phyloP scores from a whole-genome alignment of 1,140 invertebrate genomes.

The Drosophila bifasciata region DNA sequence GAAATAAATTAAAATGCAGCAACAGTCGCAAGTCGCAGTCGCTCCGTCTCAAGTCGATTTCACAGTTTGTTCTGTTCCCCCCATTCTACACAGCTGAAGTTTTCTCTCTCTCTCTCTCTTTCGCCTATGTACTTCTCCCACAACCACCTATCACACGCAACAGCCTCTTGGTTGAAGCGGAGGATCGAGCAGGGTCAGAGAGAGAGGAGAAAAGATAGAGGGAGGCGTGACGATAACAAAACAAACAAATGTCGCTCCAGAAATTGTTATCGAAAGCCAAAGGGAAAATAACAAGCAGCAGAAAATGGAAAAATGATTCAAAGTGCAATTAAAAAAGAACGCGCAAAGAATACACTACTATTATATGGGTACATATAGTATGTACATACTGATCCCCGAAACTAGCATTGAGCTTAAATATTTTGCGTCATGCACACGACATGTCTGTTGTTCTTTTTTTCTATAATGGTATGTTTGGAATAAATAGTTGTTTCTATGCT shows the following conservation, averaged over 20 bases:
- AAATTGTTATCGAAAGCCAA: constrained; percentile 27
- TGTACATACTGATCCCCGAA: too few species aligned
- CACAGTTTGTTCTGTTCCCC: constrained; percentile 30
- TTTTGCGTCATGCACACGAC: too few species aligned
- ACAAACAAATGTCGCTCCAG: constrained; percentile 24
- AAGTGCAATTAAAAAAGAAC: neutral
- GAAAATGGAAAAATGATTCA: constrained; percentile 1
- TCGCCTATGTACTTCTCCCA: constrained; percentile 11
- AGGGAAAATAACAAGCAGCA: neutral
- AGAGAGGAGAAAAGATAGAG: neutral
- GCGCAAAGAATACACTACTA: too few species aligned
- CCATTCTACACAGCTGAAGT: neutral
- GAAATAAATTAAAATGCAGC: constrained; percentile 80
- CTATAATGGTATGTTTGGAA: too few species aligned
- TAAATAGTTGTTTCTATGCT: too few species aligned
- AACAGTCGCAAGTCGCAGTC: constrained; percentile 27
- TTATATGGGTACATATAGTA: too few species aligned
- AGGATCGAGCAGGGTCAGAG: neutral
- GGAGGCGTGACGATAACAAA: constrained; percentile 50
- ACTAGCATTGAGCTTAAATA: too few species aligned
- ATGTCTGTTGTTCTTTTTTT: too few species aligned
- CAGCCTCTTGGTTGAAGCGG: constrained; percentile 1
- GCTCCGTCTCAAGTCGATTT: constrained; percentile 33
- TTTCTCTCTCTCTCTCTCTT: neutral
- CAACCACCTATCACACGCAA: constrained; percentile 42